Base-by-base conservation (phyloP, 2,113 vertebrate genomes). In the Fulmarus glacialis region DNA sequence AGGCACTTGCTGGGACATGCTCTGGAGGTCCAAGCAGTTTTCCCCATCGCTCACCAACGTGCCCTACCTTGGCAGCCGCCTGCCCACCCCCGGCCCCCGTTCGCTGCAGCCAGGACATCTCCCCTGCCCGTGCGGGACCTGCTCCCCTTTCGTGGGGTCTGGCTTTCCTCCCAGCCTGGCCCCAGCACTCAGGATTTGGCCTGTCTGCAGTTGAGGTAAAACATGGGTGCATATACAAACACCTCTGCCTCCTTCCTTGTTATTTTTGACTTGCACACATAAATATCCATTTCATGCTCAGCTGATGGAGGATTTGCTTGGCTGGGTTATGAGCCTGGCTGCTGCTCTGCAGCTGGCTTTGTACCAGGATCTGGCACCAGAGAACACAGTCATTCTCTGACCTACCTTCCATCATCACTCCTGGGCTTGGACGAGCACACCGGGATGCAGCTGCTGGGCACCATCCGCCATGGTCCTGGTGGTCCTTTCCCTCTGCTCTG, bases 161-260 rank as follows among this genome's bases (percentile, higher is more conserved):
- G 40, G 15, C 30, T 75, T 85, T n/a, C 82, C 48, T 15, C n/a
- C 59, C 90, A 83, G 62, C 66, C 34, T 4, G 5, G 67, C 34
- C 45, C 48, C 42, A 43, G 56, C 0, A 0, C 56, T 71, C 0
- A 0, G 47, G 72, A 26, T 66, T 48, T 66, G 55, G 60, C 34
- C 58, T n/a, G 36, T n/a, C 26, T 86, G 52, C 20, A 77, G 43
- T 0, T 47, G 53, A 80, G 32, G 13, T 63, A 8, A 67, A 63
- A 27, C 56, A 42, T 0, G 5, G n/a, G 43, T 58, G 32, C 27
- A 14, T 22, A 15, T 22, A 27, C 70, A 90, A 78, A 71, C 71
- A 70, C 22, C 27, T 72, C 86, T 71, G 32, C 75, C 86, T 80
- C 80, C 48, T 64, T 55, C 75, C 71, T 72, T 20, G 0, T 32